Base-by-base conservation (phyloP, 1,140 invertebrate species). In the Hydropsyche tenuis region DNA sequence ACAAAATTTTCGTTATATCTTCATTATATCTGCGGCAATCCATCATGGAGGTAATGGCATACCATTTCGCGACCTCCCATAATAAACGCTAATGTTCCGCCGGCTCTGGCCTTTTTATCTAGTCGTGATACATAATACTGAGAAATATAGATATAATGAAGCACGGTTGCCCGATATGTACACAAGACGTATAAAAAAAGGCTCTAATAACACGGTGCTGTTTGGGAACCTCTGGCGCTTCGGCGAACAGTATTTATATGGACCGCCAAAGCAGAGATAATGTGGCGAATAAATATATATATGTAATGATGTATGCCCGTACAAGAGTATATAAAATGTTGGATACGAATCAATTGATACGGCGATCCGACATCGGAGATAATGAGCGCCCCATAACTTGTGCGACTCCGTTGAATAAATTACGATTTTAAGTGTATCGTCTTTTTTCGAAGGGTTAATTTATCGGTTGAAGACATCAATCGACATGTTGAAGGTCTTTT, bases 201-300 rank as follows among this genome's bases (percentile, higher is more conserved):
- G 30, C 3, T 37, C 30, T 37, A 37, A 37, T 12, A 23, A 20
- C 2, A 60, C 56, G 12, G 56, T n/a, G n/a, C n/a, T n/a, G n/a
- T 60, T 60, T 60, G 56, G 23, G 23, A 60, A 60, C 11, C 56
- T 1, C 56, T 23, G 56, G 56, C 56, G 56, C 56, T 60, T 60
- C 12, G 11, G 23, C 56, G 7, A 37, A 37, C 30, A 37, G 30
- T 60, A 60, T 60, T 60, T 60, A 60, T 60, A 20, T 25, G 56
- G 56, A 60, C 56, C 56, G 56, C 56, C 56, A 60, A 25, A 60
- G 56, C 22, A 25, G 56, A 60, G 9, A 60, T 60, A 60, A 60
- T 60, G 23, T 22, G 18, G 20, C 23, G 56, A 22, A 60, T 60
- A 60, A 60, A 60, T 60, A 60, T 60, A 60, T 60, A 60, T 48